Percentiles rank a stretch among this genome's conserved stretches.
These are phyloP conservation scores for Euwallacea fornicatus DNA, from an alignment of 1,140 invertebrate species.

Conservation along the genomic window DNA sequence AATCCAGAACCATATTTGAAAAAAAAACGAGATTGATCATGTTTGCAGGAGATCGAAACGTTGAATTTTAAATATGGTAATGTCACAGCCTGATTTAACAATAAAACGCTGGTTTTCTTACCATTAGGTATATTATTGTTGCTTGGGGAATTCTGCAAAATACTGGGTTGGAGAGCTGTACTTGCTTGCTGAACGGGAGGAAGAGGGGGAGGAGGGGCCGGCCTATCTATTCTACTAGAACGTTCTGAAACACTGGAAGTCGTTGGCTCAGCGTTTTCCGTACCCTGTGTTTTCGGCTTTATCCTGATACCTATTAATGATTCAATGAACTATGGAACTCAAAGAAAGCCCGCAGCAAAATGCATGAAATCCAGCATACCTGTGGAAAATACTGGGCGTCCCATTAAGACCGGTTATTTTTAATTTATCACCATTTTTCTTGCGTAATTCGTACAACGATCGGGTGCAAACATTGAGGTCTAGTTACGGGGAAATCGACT, in stretches of 20 bases:
- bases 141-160: slow-evolving; percentile 50
- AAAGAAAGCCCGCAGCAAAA: not conserved
- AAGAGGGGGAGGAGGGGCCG: slow-evolving; percentile 53
- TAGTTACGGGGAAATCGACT: no score
- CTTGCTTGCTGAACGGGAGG: slow-evolving; percentile 24
- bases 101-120: slow-evolving; percentile 6
- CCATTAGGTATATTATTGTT: slow-evolving; percentile 44
- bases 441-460: no score
- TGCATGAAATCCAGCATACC: no score
- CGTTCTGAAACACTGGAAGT: slow-evolving; percentile 24
- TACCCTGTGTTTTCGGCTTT: slow-evolving; percentile 62
- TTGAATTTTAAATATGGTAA: not conserved
- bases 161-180: slow-evolving; percentile 51
- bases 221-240: slow-evolving; percentile 37
- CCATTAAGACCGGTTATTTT: no score
- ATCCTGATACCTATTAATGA: slow-evolving; percentile 61
- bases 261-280: slow-evolving; percentile 54
- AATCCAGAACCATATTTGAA: not conserved
- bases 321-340: not conserved
- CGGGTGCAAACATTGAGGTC: no score
- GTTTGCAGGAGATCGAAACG: not conserved
- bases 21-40: no score
- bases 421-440: no score
- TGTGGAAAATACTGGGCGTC: no score
- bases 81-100: no score